A percentile compares a stretch with the other conserved stretches of the same genome.
phyloP scores from a whole-genome alignment of 2,113 vertebrate species.

The Orientallactaga bullata region DNA sequence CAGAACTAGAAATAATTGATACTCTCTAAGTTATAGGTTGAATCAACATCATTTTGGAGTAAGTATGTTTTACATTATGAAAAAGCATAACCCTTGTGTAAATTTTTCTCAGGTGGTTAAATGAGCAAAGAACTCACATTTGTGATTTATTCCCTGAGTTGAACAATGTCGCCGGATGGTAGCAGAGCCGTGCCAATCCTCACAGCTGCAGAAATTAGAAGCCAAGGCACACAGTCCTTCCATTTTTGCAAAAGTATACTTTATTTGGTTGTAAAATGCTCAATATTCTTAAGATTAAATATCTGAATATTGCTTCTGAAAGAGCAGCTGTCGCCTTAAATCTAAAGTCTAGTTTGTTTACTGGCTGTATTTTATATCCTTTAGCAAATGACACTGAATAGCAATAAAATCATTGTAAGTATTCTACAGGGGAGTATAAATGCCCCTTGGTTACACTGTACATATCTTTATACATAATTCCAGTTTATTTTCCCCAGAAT shows the following conservation, averaged over 20 bases:
- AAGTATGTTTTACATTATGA: not conserved
- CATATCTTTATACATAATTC: slow-evolving; percentile 93
- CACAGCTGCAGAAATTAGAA: slow-evolving; percentile 74
- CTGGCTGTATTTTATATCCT: slow-evolving; percentile 89
- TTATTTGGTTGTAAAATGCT: slow-evolving; percentile 86
- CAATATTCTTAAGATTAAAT: slow-evolving; percentile 87
- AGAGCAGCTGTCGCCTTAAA: slow-evolving; percentile 92
- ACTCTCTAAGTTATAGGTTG: not conserved
- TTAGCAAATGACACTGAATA: slow-evolving; percentile 94
- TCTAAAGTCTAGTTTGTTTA: slow-evolving; percentile 93
- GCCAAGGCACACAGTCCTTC: slow-evolving; percentile 65
- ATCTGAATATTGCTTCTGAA: slow-evolving; percentile 91
- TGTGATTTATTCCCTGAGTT: not conserved
- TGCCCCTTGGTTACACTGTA: slow-evolving; percentile 93
- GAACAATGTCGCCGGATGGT: too few species aligned
- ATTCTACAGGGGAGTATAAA: slow-evolving; percentile 92
- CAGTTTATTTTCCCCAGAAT: slow-evolving; percentile 92
- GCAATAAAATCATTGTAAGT: slow-evolving; percentile 95
- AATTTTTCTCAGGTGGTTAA: not conserved
- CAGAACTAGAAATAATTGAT: not conserved
- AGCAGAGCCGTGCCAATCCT: not conserved
- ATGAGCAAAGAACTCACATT: accelerated
- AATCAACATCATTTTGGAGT: not conserved
- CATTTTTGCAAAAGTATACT: slow-evolving; percentile 78
- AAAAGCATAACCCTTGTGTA: not conserved